phyloP scores from a whole-genome alignment of 1,140 invertebrate genomes.

The Dendroctonus valens region DNA sequence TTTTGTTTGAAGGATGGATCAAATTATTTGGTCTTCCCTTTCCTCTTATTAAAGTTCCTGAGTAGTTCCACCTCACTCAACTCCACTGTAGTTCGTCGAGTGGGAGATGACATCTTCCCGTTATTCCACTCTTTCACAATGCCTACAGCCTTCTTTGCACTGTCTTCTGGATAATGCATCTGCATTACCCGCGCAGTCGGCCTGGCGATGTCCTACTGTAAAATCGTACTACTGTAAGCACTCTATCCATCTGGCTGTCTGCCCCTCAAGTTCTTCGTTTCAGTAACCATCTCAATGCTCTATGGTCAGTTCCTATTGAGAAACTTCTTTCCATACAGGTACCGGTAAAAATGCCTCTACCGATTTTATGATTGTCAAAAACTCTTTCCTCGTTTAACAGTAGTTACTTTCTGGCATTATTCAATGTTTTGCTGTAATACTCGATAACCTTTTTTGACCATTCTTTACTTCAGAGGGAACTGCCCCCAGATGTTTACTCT shows the following conservation, averaged over 20 bases:
- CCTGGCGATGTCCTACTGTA: conserved; percentile 33
- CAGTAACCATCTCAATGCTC: conserved; percentile 42
- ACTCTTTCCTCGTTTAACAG: conserved; percentile 36
- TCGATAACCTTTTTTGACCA: conserved; percentile 33
- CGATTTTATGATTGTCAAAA: conserved; percentile 38
- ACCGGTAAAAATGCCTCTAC: too few relatives aligned
- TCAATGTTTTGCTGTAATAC: conserved; percentile 42
- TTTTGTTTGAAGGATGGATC: too few relatives aligned
- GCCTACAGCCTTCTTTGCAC: conserved; percentile 36
- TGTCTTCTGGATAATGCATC: too few relatives aligned
- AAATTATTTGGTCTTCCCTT: too few relatives aligned
- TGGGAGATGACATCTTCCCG: too few relatives aligned
- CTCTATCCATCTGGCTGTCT: too few relatives aligned
- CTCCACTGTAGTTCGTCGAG: too few relatives aligned
- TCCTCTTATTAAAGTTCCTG: too few relatives aligned
- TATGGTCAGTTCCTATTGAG: conserved; percentile 34
- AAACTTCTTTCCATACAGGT: conserved; percentile 15
- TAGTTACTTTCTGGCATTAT: conserved; percentile 47
- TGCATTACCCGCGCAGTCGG: too few relatives aligned
- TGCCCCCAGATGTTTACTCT: conserved; percentile 25
- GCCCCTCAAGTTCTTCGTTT: conserved; percentile 41
- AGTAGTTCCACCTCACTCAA: too few relatives aligned
- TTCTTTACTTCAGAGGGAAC: conserved; percentile 37
- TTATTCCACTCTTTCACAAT: too few relatives aligned
- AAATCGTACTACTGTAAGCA: too few relatives aligned